Conservation (phyloP, 2,888 invertebrate species). For the Drosophila putrida region DNA sequence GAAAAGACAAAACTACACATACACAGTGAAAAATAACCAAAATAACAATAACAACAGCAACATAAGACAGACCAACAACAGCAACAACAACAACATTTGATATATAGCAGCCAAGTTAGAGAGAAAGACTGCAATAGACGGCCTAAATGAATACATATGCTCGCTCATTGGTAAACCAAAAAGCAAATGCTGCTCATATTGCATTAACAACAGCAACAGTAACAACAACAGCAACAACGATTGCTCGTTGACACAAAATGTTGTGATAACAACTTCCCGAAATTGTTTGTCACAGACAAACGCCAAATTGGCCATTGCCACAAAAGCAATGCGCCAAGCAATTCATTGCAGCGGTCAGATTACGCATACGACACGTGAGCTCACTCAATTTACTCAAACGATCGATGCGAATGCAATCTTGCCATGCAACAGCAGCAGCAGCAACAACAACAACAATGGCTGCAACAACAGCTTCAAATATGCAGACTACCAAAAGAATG, state of each 20-base stretch:
- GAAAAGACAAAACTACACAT: slow-evolving; percentile 74
- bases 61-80: slow-evolving; percentile 10
- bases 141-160: slow-evolving; percentile 56
- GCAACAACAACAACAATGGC: slow-evolving; percentile 14
- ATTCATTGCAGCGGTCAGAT: slow-evolving; percentile 47
- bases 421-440: slow-evolving; percentile 26
- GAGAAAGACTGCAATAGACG: slow-evolving; percentile 36
- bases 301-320: slow-evolving; percentile 49
- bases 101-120: slow-evolving; percentile 34
- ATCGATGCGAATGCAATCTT: slow-evolving; percentile 30
- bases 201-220: slow-evolving; percentile 37
- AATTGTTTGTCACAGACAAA: slow-evolving; percentile 42
- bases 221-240: slow-evolving; percentile 9
- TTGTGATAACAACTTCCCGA: slow-evolving; percentile 76
- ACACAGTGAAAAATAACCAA: slow-evolving; percentile 47
- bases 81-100: slow-evolving; percentile 39
- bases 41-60: slow-evolving; percentile 7
- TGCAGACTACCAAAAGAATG: slow-evolving; percentile 75
- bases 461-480: slow-evolving; percentile 49
- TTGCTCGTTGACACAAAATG: slow-evolving; percentile 45
- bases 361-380: slow-evolving; percentile 66
- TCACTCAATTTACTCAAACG: slow-evolving; percentile 23
- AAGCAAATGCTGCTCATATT: slow-evolving; percentile 47
- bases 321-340: slow-evolving; percentile 34
- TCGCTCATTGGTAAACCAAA: slow-evolving; percentile 45